A percentile compares a stretch with the other conserved stretches of the same genome.
Evolutionary conservation across 2,888 invertebrate species (phyloP).

Genomic region (Autographa pulchrina): DNA sequence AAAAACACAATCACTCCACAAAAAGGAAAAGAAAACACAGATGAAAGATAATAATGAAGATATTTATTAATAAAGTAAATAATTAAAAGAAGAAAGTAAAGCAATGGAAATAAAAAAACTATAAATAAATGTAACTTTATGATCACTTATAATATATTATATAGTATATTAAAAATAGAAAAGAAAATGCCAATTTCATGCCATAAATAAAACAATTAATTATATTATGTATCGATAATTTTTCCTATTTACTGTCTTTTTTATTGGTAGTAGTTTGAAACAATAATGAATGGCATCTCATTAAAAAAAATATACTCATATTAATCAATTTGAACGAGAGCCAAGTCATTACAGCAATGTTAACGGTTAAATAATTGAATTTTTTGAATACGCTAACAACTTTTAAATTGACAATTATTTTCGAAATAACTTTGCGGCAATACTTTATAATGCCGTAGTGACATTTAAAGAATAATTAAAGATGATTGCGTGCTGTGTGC

Average conservation of each 20-base stretch:
- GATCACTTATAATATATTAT: constrained; percentile 27
- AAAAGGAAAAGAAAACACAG: constrained; percentile 61
- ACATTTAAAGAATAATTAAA: neutral
- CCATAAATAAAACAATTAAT: constrained; percentile 5
- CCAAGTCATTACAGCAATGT: neutral
- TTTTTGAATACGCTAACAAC: neutral
- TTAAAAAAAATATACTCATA: neutral
- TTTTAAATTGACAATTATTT: neutral
- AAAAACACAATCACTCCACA: constrained; percentile 41
- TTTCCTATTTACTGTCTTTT: neutral
- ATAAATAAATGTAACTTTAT: constrained; percentile 15
- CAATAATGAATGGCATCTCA: neutral
- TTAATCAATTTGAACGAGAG: neutral
- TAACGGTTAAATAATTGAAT: neutral
- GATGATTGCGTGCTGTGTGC: neutral
- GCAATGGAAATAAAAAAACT: constrained; percentile 21
- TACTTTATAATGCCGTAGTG: neutral
- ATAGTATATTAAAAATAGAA: constrained; percentile 24
- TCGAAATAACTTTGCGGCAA: neutral
- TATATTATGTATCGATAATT: too few species aligned
- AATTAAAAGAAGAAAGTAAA: constrained; percentile 20
- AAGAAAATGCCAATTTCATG: constrained; percentile 39
- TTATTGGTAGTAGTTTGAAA: neutral
- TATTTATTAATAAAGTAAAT: constrained; percentile 53
- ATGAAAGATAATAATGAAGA: constrained; percentile 44